These are phyloP conservation scores for Bergia puertoricense DNA, from an alignment of 92 coral and sea anemone species.

Conservation along the genomic window DNA sequence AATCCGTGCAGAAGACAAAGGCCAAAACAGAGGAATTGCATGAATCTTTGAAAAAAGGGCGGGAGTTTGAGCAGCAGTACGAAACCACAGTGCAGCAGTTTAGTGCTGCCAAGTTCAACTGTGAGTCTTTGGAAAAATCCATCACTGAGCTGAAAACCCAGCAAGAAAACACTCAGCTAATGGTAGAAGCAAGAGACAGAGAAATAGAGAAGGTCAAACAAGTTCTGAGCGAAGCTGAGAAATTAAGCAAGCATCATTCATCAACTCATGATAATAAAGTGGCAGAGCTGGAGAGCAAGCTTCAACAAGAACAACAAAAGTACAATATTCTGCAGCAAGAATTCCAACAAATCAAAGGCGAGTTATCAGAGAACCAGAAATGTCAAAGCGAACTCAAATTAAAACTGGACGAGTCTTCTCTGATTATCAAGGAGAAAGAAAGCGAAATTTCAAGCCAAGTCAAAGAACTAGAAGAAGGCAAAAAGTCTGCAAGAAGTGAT, in stretches of 20 bases:
- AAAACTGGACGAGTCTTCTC: constrained; percentile 22
- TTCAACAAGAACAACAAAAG: constrained; percentile 51
- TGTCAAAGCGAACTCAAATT: constrained; percentile 32
- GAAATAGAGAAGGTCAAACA: constrained; percentile 61
- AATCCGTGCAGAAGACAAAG: constrained; percentile 29
- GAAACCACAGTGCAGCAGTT: constrained; percentile 55
- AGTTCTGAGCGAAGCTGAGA: constrained; percentile 56
- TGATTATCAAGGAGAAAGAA: constrained; percentile 57
- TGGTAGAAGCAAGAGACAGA: constrained; percentile 56
- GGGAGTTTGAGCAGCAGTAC: constrained; percentile 50
- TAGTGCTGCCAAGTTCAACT: constrained; percentile 27
- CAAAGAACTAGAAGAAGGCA: constrained; percentile 49
- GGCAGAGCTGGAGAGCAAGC: constrained; percentile 53
- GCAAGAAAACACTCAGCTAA: constrained; percentile 60
- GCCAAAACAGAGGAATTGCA: constrained; percentile 52
- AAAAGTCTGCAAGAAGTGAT: constrained; percentile 41
- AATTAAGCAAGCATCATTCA: constrained; percentile 46
- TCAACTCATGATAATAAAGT: constrained; percentile 48
- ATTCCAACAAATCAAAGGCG: constrained; percentile 49
- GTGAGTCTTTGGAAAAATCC: constrained; percentile 49
- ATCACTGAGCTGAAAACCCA: constrained; percentile 52
- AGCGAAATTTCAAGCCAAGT: constrained; percentile 39
- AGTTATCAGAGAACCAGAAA: constrained; percentile 41
- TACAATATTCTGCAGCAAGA: constrained; percentile 51
- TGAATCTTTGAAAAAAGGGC: constrained; percentile 19